Conservation (phyloP, 2,888 invertebrate species). For the Megalurothrips usitatus region DNA sequence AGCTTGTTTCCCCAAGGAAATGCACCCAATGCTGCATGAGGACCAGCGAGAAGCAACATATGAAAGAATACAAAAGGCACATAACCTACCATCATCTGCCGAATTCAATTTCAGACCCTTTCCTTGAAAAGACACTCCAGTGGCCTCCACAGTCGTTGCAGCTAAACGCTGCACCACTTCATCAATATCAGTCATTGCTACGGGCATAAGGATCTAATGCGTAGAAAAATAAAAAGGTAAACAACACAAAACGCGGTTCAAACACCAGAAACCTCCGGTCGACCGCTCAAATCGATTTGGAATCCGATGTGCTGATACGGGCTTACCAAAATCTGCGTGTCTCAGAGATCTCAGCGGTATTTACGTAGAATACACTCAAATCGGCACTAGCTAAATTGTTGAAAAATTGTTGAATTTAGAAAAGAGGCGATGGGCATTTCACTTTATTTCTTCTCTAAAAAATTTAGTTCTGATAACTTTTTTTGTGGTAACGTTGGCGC, state of each 20-base stretch:
- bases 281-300: not conserved
- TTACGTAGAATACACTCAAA: no score
- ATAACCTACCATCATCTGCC: constrained; percentile 67
- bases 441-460: no score
- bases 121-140: constrained; percentile 76
- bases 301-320: not conserved
- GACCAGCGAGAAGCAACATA: no score
- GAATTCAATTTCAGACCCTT: constrained; percentile 72
- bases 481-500: no score
- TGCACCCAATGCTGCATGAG: no score
- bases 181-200: constrained; percentile 33
- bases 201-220: not conserved
- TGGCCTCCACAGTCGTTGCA: constrained; percentile 40
- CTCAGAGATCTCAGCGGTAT: no score
- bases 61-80: constrained; percentile 18
- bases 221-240: not conserved
- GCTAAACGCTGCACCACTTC: constrained; percentile 41
- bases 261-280: not conserved
- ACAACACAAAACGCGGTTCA: not conserved
- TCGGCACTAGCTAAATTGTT: no score
- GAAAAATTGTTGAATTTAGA: no score
- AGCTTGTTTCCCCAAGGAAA: no score
- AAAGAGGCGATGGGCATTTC: no score
- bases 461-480: no score
- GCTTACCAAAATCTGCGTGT: not conserved